Percentiles rank a stretch among this genome's conserved stretches.
Evolutionary conservation across 1,140 invertebrate genomes (phyloP).

Genomic region (Stenopsyche tienmushanensis): DNA sequence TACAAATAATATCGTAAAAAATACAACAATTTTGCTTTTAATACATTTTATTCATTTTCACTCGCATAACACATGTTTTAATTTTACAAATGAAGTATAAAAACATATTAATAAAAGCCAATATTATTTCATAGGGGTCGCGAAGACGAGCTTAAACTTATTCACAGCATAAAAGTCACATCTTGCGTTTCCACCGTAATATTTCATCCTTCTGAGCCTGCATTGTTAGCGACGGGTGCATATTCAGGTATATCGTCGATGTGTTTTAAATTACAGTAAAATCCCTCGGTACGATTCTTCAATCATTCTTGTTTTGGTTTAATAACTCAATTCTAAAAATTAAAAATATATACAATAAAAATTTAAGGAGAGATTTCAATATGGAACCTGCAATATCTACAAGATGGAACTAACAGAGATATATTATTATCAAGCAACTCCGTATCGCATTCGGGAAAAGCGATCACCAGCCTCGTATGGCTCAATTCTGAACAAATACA

Average conservation of each 20-base stretch:
- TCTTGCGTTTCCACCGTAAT: slow-evolving; percentile 18
- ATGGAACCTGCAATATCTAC: slow-evolving; percentile 29
- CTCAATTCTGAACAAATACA: slow-evolving; percentile 15
- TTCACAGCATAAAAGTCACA: slow-evolving; percentile 23
- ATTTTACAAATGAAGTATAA: not conserved
- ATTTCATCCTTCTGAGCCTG: slow-evolving; percentile 34
- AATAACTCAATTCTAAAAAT: not conserved
- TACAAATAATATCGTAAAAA: too few relatives aligned
- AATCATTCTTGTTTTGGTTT: not conserved
- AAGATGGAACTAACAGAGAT: slow-evolving; percentile 9
- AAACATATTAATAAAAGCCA: not conserved
- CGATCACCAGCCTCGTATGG: slow-evolving; percentile 25
- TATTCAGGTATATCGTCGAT: slow-evolving; percentile 34
- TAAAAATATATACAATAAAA: not conserved
- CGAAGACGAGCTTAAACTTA: slow-evolving; percentile 5
- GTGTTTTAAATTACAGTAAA: too few relatives aligned
- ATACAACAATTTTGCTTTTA: too few relatives aligned
- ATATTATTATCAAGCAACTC: not conserved
- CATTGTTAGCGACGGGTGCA: slow-evolving; percentile 26
- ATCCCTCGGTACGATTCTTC: too few relatives aligned
- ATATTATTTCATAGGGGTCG: slow-evolving; percentile 7
- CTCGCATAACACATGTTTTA: not conserved
- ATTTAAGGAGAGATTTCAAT: slow-evolving; percentile 28
- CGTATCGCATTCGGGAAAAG: slow-evolving; percentile 8
- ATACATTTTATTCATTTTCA: too few relatives aligned